Evolutionary conservation across 2,797 vertebrate species (phyloP).

Genomic region (Cheracebus regulus): DNA sequence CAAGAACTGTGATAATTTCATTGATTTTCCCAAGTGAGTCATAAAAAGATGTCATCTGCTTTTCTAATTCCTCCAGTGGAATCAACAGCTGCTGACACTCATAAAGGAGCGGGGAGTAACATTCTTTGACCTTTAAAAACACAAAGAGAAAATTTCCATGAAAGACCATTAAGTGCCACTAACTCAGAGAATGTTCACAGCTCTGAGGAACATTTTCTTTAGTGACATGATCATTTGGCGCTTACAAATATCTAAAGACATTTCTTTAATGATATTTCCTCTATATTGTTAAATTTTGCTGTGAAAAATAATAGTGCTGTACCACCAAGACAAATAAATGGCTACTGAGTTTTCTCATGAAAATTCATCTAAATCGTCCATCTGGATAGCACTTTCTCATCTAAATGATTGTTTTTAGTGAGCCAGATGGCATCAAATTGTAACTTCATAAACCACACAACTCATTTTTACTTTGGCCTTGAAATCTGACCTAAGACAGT

Average conservation of each 20-base stretch:
- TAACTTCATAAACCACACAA: background rate
- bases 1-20: slow-evolving; percentile 88
- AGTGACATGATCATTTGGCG: background rate
- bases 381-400: background rate
- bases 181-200: background rate
- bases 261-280: background rate
- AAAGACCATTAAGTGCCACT: background rate
- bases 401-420: background rate
- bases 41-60: slow-evolving; percentile 95
- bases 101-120: slow-evolving; percentile 88
- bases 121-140: slow-evolving; percentile 90
- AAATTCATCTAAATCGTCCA: background rate
- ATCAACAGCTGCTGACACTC: slow-evolving; percentile 92
- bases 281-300: background rate
- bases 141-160: slow-evolving; percentile 51
- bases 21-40: slow-evolving; percentile 95
- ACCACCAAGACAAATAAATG: background rate
- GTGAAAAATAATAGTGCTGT: background rate
- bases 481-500: background rate
- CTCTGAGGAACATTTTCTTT: background rate
- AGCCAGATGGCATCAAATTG: background rate
- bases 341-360: background rate
- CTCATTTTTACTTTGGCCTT: background rate
- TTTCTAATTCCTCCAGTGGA: slow-evolving; percentile 95
- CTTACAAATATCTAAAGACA: background rate